Conservation (phyloP, 2,113 vertebrate genomes). For the Oreochromis spilurus region DNA sequence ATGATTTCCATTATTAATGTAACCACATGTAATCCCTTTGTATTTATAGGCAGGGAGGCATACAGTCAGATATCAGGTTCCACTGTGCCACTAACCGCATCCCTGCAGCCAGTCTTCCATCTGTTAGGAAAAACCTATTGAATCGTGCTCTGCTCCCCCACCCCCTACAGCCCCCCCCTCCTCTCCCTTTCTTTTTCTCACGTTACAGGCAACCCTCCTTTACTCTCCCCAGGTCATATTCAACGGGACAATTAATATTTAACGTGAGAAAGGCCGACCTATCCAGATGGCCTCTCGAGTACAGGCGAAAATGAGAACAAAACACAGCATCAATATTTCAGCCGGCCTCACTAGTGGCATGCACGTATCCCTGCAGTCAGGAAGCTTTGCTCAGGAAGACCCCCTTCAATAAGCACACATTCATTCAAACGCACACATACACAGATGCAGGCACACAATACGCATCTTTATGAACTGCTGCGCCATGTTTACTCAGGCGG, state of each 20-base stretch:
- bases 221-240: constrained; percentile 49
- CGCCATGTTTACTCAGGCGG: constrained; percentile 40
- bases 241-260: constrained; percentile 59
- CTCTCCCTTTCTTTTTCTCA: constrained; percentile 32
- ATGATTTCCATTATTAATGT: constrained; percentile 64
- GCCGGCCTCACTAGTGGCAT: constrained; percentile 1
- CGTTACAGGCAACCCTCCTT: constrained; percentile 56
- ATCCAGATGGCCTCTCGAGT: constrained; percentile 61
- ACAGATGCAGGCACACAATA: constrained; percentile 37
- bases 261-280: constrained; percentile 48
- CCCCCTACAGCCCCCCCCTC: background rate
- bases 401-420: background rate
- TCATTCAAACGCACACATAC: constrained; percentile 15
- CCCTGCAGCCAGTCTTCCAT: constrained; percentile 57
- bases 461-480: constrained; percentile 53
- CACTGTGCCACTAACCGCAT: constrained; percentile 37
- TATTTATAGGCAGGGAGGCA: background rate
- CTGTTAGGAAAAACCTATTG: constrained; percentile 64
- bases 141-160: background rate
- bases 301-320: constrained; percentile 48
- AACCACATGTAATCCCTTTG: constrained; percentile 60
- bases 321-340: constrained; percentile 68
- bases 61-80: constrained; percentile 57
- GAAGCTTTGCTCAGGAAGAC: constrained; percentile 42
- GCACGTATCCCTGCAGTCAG: constrained; percentile 15